Percentiles rank a stretch among this genome's conserved stretches.
Evolutionary conservation across 2,797 vertebrate genomes (phyloP).

Genomic region (Coilia nasus): DNA sequence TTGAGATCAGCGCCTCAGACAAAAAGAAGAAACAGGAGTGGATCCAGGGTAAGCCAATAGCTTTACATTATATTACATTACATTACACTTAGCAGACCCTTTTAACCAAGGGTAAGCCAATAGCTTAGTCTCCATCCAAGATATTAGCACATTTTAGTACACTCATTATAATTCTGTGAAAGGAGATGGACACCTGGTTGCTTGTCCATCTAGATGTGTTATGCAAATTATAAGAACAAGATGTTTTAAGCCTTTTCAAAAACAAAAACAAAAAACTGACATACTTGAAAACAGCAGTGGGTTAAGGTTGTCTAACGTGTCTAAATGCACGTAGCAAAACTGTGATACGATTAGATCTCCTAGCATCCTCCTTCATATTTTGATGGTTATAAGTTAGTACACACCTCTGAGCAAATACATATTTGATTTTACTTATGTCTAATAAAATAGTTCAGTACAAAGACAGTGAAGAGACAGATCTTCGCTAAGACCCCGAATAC

Average conservation of each 20-base stretch:
- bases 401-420: no score
- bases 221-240: not conserved
- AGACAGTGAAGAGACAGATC: not conserved
- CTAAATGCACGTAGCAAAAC: not conserved
- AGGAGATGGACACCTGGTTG: not conserved
- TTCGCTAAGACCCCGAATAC: not conserved
- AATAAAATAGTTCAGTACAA: no score
- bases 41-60: conserved; percentile 87
- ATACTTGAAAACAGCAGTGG: not conserved
- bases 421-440: no score
- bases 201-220: not conserved
- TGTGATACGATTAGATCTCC: no score
- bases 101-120: conserved; percentile 85
- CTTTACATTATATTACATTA: no score
- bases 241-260: not conserved
- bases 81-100: no score
- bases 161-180: not conserved
- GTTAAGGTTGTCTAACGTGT: not conserved
- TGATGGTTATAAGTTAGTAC: no score
- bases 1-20: conserved; percentile 95
- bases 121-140: not conserved
- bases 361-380: no score
- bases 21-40: conserved; percentile 99
- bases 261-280: not conserved
- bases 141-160: not conserved